These are phyloP conservation scores for Atrichornis clamosus DNA, from an alignment of 2,113 vertebrate genomes.

Conservation along the genomic window DNA sequence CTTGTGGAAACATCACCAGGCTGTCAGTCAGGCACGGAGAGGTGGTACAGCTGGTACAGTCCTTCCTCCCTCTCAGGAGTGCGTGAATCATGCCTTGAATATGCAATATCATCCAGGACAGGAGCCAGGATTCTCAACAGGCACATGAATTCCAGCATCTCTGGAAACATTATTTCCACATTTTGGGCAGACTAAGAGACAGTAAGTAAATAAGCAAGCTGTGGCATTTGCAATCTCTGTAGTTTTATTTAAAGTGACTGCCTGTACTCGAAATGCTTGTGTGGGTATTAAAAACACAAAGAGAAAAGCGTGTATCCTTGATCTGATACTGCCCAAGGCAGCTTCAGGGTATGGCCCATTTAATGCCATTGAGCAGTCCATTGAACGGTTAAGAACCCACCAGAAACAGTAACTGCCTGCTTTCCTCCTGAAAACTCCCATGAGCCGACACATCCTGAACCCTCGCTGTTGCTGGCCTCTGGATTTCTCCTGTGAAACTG, in stretches of 20 bases:
- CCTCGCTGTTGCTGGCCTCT: background rate
- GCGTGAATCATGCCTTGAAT: constrained; percentile 59
- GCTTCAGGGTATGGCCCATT: constrained; percentile 44
- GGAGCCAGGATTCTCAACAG: constrained; percentile 56
- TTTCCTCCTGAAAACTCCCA: background rate
- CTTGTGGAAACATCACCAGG: constrained; percentile 9
- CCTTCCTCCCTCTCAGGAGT: constrained; percentile 43
- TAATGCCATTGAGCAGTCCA: constrained; percentile 43
- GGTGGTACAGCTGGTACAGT: constrained; percentile 60
- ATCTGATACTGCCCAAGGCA: constrained; percentile 34
- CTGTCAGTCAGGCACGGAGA: constrained; percentile 33
- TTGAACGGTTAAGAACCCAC: constrained; percentile 39
- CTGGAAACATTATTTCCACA: constrained; percentile 61
- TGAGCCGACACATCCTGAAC: background rate
- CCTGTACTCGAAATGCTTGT: background rate
- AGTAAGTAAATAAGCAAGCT: constrained; percentile 58
- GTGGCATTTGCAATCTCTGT: constrained; percentile 44
- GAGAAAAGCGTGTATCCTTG: background rate
- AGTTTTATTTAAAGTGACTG: constrained; percentile 56
- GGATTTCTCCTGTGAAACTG: background rate
- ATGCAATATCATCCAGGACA: constrained; percentile 64
- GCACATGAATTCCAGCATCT: constrained; percentile 53
- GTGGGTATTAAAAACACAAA: background rate
- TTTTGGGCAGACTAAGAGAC: constrained; percentile 51
- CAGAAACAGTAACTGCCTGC: constrained; percentile 26